Conservation (phyloP, 2,797 vertebrate genomes). For the Sebastes hubbsi region DNA sequence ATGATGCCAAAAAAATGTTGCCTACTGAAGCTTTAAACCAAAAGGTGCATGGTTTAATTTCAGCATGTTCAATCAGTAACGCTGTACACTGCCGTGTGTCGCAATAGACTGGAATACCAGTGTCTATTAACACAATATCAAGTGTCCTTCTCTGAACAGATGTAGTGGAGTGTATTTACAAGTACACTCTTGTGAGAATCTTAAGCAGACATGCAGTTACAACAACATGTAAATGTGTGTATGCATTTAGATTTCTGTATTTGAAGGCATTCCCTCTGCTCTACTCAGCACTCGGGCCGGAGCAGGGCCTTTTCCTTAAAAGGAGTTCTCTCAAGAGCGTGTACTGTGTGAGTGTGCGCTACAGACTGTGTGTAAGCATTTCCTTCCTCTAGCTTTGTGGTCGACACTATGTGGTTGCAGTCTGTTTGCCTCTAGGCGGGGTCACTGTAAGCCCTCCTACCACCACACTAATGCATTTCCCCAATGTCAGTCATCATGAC, state of each 20-base stretch:
- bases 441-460: constrained; percentile 37
- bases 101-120: background rate
- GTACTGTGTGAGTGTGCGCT: constrained; percentile 24
- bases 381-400: constrained; percentile 68
- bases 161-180: background rate
- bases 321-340: constrained; percentile 61
- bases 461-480: constrained; percentile 40
- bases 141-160: constrained; percentile 15
- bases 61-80: background rate
- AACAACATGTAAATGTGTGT: constrained; percentile 17
- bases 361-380: constrained; percentile 58
- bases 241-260: constrained; percentile 38
- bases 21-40: background rate
- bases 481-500: constrained; percentile 36
- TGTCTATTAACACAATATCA: constrained; percentile 22
- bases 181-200: background rate
- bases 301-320: constrained; percentile 73
- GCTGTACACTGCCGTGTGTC: background rate
- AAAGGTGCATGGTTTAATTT: background rate
- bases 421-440: constrained; percentile 49
- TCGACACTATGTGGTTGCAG: constrained; percentile 30
- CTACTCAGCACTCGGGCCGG: constrained; percentile 40
- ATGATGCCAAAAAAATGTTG: too few species aligned
- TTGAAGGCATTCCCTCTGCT: constrained; percentile 44
- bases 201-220: background rate